These are phyloP conservation scores for Plutomurus gul DNA, from an alignment of 1,140 invertebrate species.

Conservation along the genomic window DNA sequence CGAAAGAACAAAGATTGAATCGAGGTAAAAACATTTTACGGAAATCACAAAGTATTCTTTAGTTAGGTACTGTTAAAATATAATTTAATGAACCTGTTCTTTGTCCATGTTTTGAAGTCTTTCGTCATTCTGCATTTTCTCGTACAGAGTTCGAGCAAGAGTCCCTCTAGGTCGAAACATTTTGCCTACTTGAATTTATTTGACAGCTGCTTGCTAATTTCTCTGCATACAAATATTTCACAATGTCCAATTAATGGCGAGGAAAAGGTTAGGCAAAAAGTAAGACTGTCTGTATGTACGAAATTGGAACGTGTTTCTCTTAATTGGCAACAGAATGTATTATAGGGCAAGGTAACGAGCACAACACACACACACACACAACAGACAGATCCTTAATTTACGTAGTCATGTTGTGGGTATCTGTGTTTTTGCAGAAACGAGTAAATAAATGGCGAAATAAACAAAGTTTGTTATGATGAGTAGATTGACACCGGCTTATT, in stretches of 20 bases:
- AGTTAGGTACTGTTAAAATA: no score
- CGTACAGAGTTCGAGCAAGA: conserved; percentile 69
- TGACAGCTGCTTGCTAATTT: conserved; percentile 9
- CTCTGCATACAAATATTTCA: conserved; percentile 8
- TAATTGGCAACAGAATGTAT: background rate
- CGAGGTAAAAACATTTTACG: no score
- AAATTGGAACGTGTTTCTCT: background rate
- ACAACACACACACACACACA: no score
- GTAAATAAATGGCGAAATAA: background rate
- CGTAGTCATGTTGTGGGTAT: no score
- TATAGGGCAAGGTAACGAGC: no score
- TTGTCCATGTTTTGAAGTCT: conserved; percentile 68
- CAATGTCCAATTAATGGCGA: background rate
- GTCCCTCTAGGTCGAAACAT: conserved; percentile 64
- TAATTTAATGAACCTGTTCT: conserved; percentile 62
- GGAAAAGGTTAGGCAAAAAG: background rate
- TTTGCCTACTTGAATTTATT: background rate
- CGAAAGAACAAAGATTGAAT: no score
- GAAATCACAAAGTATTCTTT: no score
- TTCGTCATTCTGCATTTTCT: conserved; percentile 70
- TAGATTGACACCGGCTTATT: background rate
- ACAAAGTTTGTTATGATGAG: background rate
- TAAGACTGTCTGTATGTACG: background rate
- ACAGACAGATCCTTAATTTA: no score
- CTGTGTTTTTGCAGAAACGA: no score